Percentiles rank a stretch among this genome's conserved stretches.
Evolutionary conservation across 2,113 vertebrate genomes (phyloP).

Genomic region (Lanius collurio): DNA sequence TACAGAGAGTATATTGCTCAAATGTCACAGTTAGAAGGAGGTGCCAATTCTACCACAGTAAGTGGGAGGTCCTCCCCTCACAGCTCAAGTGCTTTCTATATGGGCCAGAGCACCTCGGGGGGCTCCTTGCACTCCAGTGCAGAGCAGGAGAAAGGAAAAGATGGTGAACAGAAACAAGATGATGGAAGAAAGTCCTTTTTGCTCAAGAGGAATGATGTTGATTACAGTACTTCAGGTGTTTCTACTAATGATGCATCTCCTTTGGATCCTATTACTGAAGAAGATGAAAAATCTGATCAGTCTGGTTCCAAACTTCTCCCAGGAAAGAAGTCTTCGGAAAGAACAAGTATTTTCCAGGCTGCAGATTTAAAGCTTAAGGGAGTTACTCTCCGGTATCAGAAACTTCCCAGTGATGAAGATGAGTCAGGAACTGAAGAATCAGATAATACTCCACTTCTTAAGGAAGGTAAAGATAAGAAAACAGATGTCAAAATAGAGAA

Average conservation of each 20-base stretch:
- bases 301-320: slow-evolving; percentile 81
- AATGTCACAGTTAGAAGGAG: slow-evolving; percentile 92
- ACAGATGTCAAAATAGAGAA: slow-evolving; percentile 66
- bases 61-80: slow-evolving; percentile 83
- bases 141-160: slow-evolving; percentile 86
- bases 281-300: slow-evolving; percentile 92
- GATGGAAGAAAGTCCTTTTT: slow-evolving; percentile 85
- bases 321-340: slow-evolving; percentile 80
- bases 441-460: slow-evolving; percentile 90
- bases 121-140: slow-evolving; percentile 75
- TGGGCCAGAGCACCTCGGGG: slow-evolving; percentile 78
- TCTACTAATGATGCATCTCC: slow-evolving; percentile 82
- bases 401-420: slow-evolving; percentile 91
- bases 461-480: slow-evolving; percentile 79
- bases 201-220: slow-evolving; percentile 86
- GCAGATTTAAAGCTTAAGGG: slow-evolving; percentile 88
- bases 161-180: slow-evolving; percentile 80
- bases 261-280: slow-evolving; percentile 95
- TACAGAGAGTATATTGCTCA: slow-evolving; percentile 97
- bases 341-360: slow-evolving; percentile 87
- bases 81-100: slow-evolving; percentile 74
- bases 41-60: slow-evolving; percentile 74
- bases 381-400: slow-evolving; percentile 84
- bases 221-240: slow-evolving; percentile 80
- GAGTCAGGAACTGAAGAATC: slow-evolving; percentile 90